Evolutionary conservation across 1,140 invertebrate species (phyloP), one percentile per base, ranked within the genome.

Genomic region (Zaprionus ornatus): DNA sequence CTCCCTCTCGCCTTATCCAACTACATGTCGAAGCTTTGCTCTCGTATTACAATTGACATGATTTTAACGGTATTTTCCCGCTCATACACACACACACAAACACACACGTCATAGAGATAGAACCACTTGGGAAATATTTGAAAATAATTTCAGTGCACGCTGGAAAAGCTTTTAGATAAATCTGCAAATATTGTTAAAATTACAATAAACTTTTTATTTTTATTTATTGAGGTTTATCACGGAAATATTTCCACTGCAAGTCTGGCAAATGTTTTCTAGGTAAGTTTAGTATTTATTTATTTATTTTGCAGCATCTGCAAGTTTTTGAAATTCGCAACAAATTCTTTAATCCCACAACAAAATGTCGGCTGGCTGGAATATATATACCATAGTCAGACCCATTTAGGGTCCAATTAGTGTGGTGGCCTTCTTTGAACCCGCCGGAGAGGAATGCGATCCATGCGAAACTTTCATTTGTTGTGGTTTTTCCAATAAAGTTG

Each of bases 41-140:
- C 69, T 72, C 52, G 54, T 29, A 77, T 84, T 77, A 80, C 81
- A 77, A 71, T 84, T 84, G 69, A 84, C 82, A 84, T 74, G 69
- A 77, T 84, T 84, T 84, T 80, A 80, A 84, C 80, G 69, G 65
- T 37, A 57, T 84, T 84, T 61, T 42, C 45, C 17, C 45, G 0
- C n/a, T 6, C 6, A 10, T 7, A 19, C 19, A 6, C 3, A 27
- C 25, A n/a, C 40, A 27, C 27, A 64, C 29, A 45, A 9, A 50
- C 23, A 50, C 19, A 57, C 48, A 40, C 25, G 32, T 10, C 4
- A 45, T n/a, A 45, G n/a, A 37, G n/a, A 45, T 45, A 45, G 40
- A 45, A 45, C 0, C 40, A 45, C 40, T 45, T 17, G 40, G 40
- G 2, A 45, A 9, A 45, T 45, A 45, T 45, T 17, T 45, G n/a